Conservation (phyloP, 2,888 invertebrate genomes). For the Arenicola marina region DNA sequence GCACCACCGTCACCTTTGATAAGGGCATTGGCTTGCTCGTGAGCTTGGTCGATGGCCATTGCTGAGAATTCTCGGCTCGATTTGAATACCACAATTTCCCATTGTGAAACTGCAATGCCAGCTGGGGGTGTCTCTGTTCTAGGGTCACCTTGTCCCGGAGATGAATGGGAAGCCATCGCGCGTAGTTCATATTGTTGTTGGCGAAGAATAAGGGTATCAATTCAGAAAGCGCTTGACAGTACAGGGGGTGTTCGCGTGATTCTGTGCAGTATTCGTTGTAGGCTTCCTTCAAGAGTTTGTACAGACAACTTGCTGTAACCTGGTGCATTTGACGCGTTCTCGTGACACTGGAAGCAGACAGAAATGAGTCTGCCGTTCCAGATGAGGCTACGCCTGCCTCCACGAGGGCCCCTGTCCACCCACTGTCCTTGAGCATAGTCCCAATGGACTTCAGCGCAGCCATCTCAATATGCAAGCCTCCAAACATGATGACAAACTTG, state of each 20-base stretch:
- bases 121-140: conserved; percentile 26
- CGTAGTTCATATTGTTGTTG: conserved; percentile 35
- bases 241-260: conserved; percentile 22
- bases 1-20: conserved; percentile 39
- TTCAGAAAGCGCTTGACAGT: conserved; percentile 20
- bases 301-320: conserved; percentile 30
- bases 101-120: conserved; percentile 30
- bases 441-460: conserved; percentile 39
- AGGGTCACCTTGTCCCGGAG: conserved; percentile 34
- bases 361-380: conserved; percentile 38
- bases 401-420: conserved; percentile 32
- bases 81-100: conserved; percentile 36
- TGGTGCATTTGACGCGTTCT: conserved; percentile 33
- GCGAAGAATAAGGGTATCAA: conserved; percentile 35
- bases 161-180: conserved; percentile 38
- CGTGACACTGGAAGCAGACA: conserved; percentile 29
- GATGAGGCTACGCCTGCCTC: conserved; percentile 33
- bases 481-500: conserved; percentile 41
- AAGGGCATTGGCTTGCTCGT: conserved; percentile 39
- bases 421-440: conserved; percentile 36
- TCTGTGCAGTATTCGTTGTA: conserved; percentile 13
- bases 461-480: conserved; percentile 48
- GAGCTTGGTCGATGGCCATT: conserved; percentile 38
- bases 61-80: conserved; percentile 28
- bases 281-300: conserved; percentile 24